Percentiles rank a stretch among this genome's conserved stretches.
phyloP scores from a whole-genome alignment of 2,888 invertebrate genomes.

The Tinea trinotella region DNA sequence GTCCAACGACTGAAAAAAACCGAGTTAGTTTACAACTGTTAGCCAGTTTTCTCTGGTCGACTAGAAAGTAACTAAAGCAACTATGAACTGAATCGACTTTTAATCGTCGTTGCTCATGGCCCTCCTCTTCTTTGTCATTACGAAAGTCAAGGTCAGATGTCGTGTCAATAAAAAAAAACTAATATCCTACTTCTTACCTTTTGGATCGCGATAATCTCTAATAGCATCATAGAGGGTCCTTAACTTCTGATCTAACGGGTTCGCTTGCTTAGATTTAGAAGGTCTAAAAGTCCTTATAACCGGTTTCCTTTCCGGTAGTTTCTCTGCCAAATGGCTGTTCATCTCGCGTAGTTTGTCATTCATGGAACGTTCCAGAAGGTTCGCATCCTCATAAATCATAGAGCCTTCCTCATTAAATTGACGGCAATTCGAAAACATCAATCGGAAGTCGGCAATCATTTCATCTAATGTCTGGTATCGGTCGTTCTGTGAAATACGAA shows the following conservation, averaged over 20 bases:
- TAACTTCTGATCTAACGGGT: conserved; percentile 81
- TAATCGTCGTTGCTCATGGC: too few species aligned
- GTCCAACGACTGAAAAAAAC: too few species aligned
- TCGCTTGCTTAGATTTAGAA: conserved; percentile 55
- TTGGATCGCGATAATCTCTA: conserved; percentile 81
- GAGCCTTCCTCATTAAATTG: conserved; percentile 97
- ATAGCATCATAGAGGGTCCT: conserved; percentile 91
- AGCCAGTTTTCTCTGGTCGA: too few species aligned
- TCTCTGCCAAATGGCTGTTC: conserved; percentile 55
- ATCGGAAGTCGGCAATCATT: conserved; percentile 85
- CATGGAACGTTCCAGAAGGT: conserved; percentile 86
- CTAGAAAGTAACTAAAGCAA: too few species aligned
- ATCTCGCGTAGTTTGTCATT: conserved; percentile 86
- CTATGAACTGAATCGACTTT: too few species aligned
- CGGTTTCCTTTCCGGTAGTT: conserved; percentile 51
- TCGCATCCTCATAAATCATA: conserved; percentile 95
- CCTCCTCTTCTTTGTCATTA: not conserved
- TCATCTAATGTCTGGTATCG: conserved; percentile 89
- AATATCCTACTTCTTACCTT: conserved; percentile 41
- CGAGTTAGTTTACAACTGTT: too few species aligned
- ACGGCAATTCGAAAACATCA: conserved; percentile 98
- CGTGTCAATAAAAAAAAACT: not conserved
- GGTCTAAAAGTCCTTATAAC: conserved; percentile 65
- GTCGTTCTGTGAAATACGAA: conserved; percentile 68
- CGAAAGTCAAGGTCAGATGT: too few species aligned